A percentile compares a stretch with the other conserved stretches of the same genome.
Evolutionary conservation across 2,888 invertebrate species (phyloP).

Genomic region (Cerceris rybyensis): DNA sequence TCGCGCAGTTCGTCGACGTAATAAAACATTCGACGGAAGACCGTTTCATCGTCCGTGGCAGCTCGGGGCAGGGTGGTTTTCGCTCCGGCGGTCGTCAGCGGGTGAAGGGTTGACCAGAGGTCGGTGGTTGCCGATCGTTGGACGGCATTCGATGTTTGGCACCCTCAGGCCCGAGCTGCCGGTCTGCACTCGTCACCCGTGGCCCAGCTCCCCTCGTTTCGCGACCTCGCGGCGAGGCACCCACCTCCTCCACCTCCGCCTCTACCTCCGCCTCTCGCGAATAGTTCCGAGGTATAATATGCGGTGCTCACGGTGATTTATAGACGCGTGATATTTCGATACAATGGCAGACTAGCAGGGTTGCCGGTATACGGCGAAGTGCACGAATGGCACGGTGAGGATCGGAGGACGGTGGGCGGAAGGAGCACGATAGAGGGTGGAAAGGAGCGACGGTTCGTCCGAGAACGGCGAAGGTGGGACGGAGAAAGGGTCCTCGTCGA

Average conservation of each 20-base stretch:
- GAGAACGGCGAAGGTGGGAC: conserved; percentile 11
- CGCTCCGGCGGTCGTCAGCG: too few species aligned
- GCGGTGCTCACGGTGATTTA: conserved; percentile 75
- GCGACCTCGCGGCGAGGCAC: neutral
- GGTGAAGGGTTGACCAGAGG: too few species aligned
- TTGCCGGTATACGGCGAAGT: conserved; percentile 39
- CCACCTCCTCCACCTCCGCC: conserved; percentile 10
- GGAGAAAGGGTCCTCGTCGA: conserved; percentile 55
- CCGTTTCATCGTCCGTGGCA: too few species aligned
- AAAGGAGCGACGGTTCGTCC: neutral
- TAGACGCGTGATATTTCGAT: conserved; percentile 76
- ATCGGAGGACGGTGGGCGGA: neutral
- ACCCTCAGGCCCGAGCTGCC: too few species aligned
- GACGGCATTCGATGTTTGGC: too few species aligned
- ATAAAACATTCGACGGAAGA: too few species aligned
- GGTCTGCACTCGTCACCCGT: neutral
- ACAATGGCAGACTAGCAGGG: conserved; percentile 66
- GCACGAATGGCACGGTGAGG: conserved; percentile 28
- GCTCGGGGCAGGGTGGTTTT: too few species aligned
- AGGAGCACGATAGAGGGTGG: conserved; percentile 1
- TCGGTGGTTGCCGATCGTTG: too few species aligned
- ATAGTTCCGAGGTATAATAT: conserved; percentile 76
- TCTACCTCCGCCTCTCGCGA: conserved; percentile 52
- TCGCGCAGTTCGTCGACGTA: too few species aligned
- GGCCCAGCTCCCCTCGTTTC: neutral